Evolutionary conservation across 1,140 invertebrate species (phyloP).

Genomic region (Leptonema lineaticorne): DNA sequence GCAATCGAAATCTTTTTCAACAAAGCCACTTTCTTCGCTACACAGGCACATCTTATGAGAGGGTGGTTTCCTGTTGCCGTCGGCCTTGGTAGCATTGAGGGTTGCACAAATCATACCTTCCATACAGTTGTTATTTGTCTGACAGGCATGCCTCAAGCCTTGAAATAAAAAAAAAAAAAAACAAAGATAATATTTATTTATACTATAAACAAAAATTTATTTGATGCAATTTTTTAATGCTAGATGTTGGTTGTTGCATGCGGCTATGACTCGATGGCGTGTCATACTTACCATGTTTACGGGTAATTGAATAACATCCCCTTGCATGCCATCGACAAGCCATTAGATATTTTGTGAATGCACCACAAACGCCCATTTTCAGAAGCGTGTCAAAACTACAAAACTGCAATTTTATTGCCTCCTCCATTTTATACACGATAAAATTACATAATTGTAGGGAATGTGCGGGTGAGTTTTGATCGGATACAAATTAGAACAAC

Average conservation of each 20-base stretch:
- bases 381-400: too few species aligned
- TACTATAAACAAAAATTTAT: not conserved
- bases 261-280: not conserved
- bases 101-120: slow-evolving; percentile 56
- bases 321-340: not conserved
- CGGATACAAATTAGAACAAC: too few species aligned
- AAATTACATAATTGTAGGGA: too few species aligned
- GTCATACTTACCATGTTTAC: slow-evolving; percentile 20
- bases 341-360: too few species aligned
- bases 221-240: too few species aligned
- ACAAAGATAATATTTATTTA: not conserved
- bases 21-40: slow-evolving; percentile 56
- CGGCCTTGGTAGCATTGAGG: slow-evolving; percentile 56
- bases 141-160: slow-evolving; percentile 59
- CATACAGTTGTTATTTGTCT: slow-evolving; percentile 56
- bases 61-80: slow-evolving; percentile 44
- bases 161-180: slow-evolving; percentile 20
- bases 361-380: too few species aligned
- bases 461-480: too few species aligned
- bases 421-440: too few species aligned
- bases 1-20: slow-evolving; percentile 57
- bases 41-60: slow-evolving; percentile 55
- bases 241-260: slow-evolving; percentile 22
- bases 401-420: too few species aligned
- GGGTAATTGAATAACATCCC: slow-evolving; percentile 16